These are phyloP conservation scores for Bombus superbus DNA, from an alignment of 1,140 invertebrate species.

Conservation along the genomic window DNA sequence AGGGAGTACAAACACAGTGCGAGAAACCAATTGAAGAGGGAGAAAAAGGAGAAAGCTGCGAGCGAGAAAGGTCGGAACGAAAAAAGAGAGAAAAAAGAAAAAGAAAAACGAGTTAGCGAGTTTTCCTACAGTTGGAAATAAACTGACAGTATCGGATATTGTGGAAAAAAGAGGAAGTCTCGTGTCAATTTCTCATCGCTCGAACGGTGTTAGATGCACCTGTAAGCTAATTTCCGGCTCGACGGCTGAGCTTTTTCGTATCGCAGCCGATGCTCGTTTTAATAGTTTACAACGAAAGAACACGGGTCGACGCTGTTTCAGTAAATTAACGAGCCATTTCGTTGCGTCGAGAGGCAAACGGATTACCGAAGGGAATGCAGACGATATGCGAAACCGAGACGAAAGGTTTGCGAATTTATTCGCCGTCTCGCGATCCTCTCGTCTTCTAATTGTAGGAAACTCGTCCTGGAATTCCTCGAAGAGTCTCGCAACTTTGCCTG, in stretches of 20 bases:
- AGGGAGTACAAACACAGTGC: background rate
- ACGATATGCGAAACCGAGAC: background rate
- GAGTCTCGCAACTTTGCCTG: background rate
- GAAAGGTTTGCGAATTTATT: slow-evolving; percentile 36
- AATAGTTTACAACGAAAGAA: background rate
- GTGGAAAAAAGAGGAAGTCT: background rate
- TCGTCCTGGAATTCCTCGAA: background rate
- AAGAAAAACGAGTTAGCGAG: background rate
- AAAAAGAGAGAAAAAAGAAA: too few species aligned
- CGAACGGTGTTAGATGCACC: background rate
- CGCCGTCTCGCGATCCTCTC: background rate
- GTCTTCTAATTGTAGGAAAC: slow-evolving; percentile 18
- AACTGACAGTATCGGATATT: background rate
- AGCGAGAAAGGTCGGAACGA: background rate
- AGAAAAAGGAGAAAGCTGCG: background rate
- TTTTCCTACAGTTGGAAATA: background rate
- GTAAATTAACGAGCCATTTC: slow-evolving; percentile 38
- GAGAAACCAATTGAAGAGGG: background rate
- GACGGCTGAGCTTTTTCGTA: background rate
- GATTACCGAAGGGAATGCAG: slow-evolving; percentile 17
- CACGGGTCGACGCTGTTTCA: background rate
- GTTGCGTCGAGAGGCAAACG: slow-evolving; percentile 18
- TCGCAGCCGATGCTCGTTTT: background rate
- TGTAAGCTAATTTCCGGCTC: slow-evolving; percentile 10
- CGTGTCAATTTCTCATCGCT: background rate